These are phyloP conservation scores for Tamias sibiricus DNA, from an alignment of 2,113 vertebrate genomes.

Conservation along the genomic window DNA sequence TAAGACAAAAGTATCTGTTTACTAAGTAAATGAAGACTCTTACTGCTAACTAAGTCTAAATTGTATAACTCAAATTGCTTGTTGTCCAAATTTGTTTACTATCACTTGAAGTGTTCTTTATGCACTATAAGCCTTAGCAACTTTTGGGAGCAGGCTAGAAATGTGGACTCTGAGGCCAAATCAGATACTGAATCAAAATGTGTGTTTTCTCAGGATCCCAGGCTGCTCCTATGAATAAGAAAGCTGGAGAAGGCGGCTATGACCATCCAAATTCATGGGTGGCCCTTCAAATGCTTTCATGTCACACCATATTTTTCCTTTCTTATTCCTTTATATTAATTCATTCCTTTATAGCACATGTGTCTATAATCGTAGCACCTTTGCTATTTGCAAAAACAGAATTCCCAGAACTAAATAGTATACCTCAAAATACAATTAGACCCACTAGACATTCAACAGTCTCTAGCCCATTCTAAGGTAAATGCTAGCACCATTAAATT, in stretches of 20 bases:
- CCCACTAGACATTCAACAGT: neutral
- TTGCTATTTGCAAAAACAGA: neutral
- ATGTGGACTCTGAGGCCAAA: neutral
- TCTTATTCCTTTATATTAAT: neutral
- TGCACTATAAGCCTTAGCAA: neutral
- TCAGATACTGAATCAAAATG: neutral
- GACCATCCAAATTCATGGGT: neutral
- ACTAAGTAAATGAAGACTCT: neutral
- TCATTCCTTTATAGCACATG: neutral
- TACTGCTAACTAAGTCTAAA: neutral
- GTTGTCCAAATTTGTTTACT: neutral
- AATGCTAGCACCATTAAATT: neutral
- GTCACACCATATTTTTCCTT: neutral
- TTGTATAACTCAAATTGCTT: neutral
- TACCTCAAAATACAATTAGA: neutral
- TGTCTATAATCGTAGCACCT: neutral
- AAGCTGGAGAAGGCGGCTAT: neutral
- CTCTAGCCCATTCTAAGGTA: constrained; percentile 14
- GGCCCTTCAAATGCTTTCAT: neutral
- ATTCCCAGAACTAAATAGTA: neutral
- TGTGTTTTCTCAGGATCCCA: neutral
- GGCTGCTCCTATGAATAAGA: neutral
- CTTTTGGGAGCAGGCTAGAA: neutral
- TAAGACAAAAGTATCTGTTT: neutral
- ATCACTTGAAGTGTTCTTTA: neutral